Evolutionary conservation across 2,888 invertebrate genomes (phyloP).

Genomic region (Hypselothyrea guttata): DNA sequence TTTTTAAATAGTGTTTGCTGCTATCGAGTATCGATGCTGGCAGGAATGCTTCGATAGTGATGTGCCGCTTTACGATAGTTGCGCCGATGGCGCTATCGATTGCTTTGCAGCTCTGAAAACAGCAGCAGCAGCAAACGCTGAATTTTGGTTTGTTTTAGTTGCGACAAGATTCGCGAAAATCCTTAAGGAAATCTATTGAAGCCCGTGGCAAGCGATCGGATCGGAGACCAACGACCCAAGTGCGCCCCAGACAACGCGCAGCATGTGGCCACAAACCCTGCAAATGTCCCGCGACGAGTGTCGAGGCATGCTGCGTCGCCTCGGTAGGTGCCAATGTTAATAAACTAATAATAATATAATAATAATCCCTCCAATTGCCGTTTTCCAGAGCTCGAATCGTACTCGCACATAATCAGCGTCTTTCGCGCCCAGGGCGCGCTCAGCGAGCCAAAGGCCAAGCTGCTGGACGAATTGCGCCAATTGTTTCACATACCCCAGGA

Average conservation of each 20-base stretch:
- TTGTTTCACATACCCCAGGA: conserved; percentile 94
- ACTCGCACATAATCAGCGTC: conserved; percentile 93
- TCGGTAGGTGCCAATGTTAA: conserved; percentile 89
- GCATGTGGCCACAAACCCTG: conserved; percentile 81
- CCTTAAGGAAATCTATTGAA: conserved; percentile 61
- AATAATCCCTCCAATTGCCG: too few species aligned
- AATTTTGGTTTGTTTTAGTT: conserved; percentile 72
- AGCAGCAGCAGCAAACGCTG: conserved; percentile 67
- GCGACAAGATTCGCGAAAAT: conserved; percentile 66
- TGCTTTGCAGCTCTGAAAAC: conserved; percentile 48
- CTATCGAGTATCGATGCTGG: conserved; percentile 1
- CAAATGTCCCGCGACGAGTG: conserved; percentile 94
- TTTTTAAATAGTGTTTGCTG: too few species aligned
- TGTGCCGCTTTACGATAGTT: conserved; percentile 10
- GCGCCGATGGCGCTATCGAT: conserved; percentile 51
- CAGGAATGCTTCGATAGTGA: background rate
- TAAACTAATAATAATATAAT: too few species aligned
- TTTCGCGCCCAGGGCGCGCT: conserved; percentile 96
- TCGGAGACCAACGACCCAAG: conserved; percentile 52
- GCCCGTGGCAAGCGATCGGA: conserved; percentile 63
- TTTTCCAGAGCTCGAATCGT: conserved; percentile 94
- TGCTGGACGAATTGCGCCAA: conserved; percentile 91
- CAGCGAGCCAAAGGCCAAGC: conserved; percentile 91
- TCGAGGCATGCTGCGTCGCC: conserved; percentile 91
- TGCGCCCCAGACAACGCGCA: conserved; percentile 59